Evolutionary conservation across 1,140 invertebrate species (phyloP).

Genomic region (Contarinia nasturtii): DNA sequence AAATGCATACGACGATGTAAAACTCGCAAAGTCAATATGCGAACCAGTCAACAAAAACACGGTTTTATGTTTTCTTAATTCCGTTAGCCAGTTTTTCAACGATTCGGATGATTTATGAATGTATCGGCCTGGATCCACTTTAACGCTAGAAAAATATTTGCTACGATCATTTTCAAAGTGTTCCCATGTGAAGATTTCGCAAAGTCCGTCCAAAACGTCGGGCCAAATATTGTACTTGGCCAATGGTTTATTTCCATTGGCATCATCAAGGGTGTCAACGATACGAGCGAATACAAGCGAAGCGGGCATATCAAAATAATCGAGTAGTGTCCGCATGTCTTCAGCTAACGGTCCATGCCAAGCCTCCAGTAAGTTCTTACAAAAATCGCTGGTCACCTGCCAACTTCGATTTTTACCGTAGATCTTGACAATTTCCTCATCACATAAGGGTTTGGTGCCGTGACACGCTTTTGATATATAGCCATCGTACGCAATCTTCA

Average conservation of each 20-base stretch:
- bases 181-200: constrained; percentile 38
- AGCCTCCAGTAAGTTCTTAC: constrained; percentile 31
- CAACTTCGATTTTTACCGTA: constrained; percentile 42
- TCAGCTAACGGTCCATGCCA: constrained; percentile 39
- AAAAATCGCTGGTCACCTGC: constrained; percentile 32
- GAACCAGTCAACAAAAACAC: constrained; percentile 62
- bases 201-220: constrained; percentile 40
- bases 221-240: constrained; percentile 40
- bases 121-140: constrained; percentile 39
- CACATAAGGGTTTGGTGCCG: constrained; percentile 38
- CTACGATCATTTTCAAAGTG: constrained; percentile 35
- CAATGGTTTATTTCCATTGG: constrained; percentile 18
- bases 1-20: constrained; percentile 40
- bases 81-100: constrained; percentile 41
- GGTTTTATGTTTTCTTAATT: constrained; percentile 26
- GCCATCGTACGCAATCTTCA: constrained; percentile 41
- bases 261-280: constrained; percentile 47
- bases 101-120: constrained; percentile 35
- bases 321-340: constrained; percentile 43
- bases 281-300: constrained; percentile 46
- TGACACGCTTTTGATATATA: constrained; percentile 44
- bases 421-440: constrained; percentile 33
- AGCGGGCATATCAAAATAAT: constrained; percentile 57
- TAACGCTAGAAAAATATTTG: constrained; percentile 40
- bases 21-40: constrained; percentile 49